Conservation (phyloP, 2,888 invertebrate species). For the Platerodrilus igneus region DNA sequence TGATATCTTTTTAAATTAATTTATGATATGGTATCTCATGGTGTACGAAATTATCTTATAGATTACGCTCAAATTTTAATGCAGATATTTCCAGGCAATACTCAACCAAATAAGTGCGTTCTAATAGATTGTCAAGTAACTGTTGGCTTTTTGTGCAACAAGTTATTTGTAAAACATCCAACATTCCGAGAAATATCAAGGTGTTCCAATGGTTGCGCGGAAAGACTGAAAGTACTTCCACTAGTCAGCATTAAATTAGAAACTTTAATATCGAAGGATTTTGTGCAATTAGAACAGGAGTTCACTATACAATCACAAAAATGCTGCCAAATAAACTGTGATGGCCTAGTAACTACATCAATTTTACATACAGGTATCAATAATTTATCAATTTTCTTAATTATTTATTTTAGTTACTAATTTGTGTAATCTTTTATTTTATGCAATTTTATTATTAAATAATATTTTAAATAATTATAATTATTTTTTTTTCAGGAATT, state of each 20-base stretch:
- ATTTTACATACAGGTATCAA: too few relatives aligned
- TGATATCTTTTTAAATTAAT: conserved; percentile 1
- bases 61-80: conserved; percentile 1
- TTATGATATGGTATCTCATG: neutral
- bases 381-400: too few relatives aligned
- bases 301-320: too few relatives aligned
- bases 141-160: neutral
- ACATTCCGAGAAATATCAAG: conserved; percentile 1
- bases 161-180: conserved; percentile 3
- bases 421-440: too few relatives aligned
- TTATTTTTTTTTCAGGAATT: too few relatives aligned
- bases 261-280: too few relatives aligned
- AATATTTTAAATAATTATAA: too few relatives aligned
- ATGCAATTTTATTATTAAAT: too few relatives aligned
- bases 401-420: too few relatives aligned
- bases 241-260: neutral
- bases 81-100: neutral
- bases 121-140: neutral
- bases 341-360: too few relatives aligned
- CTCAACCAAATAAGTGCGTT: neutral
- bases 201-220: neutral
- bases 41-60: neutral
- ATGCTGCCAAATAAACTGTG: too few relatives aligned
- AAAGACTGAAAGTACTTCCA: conserved; percentile 1
- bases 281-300: too few relatives aligned